Evolutionary conservation across 1,140 invertebrate species (phyloP), one percentile per base, ranked within the genome.

Genomic region (Trichonephila clavipes): DNA sequence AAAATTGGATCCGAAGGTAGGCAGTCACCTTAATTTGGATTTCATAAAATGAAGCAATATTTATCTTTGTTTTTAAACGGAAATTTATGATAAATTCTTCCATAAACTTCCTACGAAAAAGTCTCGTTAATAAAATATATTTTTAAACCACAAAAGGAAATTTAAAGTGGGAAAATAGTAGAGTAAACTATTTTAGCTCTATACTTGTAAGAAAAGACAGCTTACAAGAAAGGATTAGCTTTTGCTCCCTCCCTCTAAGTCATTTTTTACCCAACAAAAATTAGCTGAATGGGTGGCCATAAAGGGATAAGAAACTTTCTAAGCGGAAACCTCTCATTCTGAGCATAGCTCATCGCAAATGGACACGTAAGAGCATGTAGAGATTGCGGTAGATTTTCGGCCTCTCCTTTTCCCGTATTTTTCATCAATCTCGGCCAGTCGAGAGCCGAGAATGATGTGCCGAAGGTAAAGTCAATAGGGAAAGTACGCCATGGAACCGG

Each of bases 381-480:
- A 19, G 69, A 62, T 40, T 40, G 77, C 19, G 44, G 59, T 91
- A 83, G 59, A 28, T 62, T 91, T 83, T 77, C n/a, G 7, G n/a
- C 44, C 69, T 34, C 59, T 28, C 28, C 51, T 18, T n/a, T 62
- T 16, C 58, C n/a, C 59, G 59, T 44, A 64, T 82, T 91, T 91
- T 91, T 83, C 90, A 91, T 91, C 72, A 83, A 82, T 91, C 90
- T 85, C 81, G 18, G 28, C 19, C 24, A 51, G 62, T 69, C 88
- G 58, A 90, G 66, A 61, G 72, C 24, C 34, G 59, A 34, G 90
- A 92, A 92, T 92, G 90, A 92, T 72, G 90, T 92, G 90, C 61
- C 82, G 90, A 92, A 83, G 90, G 81, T 40, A 28, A 51, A 72
- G 90, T 92, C 90, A 92, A 92, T 92, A 82, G 64, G 83, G 28